Conservation (phyloP, 2,113 vertebrate species). For the Antennarius striatus region DNA sequence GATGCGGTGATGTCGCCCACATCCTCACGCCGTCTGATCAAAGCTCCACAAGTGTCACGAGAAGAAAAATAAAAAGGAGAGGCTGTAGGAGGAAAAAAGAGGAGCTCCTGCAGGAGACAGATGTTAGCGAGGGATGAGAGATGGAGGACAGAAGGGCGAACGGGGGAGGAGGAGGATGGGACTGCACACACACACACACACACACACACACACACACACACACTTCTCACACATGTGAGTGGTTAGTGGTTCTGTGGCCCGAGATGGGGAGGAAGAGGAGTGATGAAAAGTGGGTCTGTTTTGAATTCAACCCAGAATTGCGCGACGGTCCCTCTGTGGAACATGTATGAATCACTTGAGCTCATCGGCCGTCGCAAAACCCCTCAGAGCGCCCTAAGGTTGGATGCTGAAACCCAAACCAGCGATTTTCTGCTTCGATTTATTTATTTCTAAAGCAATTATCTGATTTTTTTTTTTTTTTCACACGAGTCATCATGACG, state of each 20-base stretch:
- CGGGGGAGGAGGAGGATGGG: conserved; percentile 36
- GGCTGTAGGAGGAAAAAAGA: conserved; percentile 22
- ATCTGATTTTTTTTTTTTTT: neutral
- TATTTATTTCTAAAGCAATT: neutral
- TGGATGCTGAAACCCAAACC: neutral
- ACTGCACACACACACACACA: conserved; percentile 61
- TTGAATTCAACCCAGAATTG: conserved; percentile 72
- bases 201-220: conserved; percentile 66
- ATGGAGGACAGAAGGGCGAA: neutral
- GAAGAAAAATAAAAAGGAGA: conserved; percentile 16
- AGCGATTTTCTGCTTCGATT: neutral
- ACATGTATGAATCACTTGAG: conserved; percentile 13
- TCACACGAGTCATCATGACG: neutral
- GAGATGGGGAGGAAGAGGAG: conserved; percentile 47
- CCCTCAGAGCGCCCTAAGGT: neutral
- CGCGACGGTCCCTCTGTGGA: conserved; percentile 29
- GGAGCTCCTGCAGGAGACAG: conserved; percentile 30
- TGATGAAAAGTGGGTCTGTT: conserved; percentile 72
- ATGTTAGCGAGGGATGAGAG: conserved; percentile 42
- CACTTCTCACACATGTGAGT: conserved; percentile 78
- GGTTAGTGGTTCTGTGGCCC: conserved; percentile 72
- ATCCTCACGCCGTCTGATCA: conserved; percentile 58
- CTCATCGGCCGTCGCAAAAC: conserved; percentile 11
- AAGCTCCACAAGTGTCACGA: conserved; percentile 39
- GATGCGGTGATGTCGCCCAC: conserved; percentile 69